These are phyloP conservation scores for Harpegnathos saltator DNA, from an alignment of 1,140 invertebrate genomes.

Conservation along the genomic window DNA sequence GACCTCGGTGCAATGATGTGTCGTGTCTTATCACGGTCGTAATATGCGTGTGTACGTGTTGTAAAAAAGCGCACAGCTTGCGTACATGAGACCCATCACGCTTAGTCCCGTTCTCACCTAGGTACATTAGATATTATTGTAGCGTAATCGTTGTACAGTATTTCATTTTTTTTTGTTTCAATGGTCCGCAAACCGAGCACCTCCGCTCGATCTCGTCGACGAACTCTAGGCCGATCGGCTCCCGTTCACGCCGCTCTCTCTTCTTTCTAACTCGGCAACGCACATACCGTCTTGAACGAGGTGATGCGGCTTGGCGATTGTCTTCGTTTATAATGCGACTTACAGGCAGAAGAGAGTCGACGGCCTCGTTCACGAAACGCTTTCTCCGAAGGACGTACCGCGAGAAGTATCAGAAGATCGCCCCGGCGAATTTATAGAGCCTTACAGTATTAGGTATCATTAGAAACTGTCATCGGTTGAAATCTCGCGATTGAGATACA, in stretches of 20 bases:
- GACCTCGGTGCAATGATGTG: too few relatives aligned
- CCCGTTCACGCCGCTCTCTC: not conserved
- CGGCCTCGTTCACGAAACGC: not conserved
- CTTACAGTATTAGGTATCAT: too few relatives aligned
- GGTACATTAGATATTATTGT: slow-evolving; percentile 80
- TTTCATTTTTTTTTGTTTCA: slow-evolving; percentile 76
- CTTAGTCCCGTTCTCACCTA: slow-evolving; percentile 51
- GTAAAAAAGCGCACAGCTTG: not conserved
- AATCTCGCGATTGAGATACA: too few relatives aligned
- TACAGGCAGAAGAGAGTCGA: not conserved
- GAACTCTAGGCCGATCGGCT: slow-evolving; percentile 31
- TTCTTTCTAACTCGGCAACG: not conserved
- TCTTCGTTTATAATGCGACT: slow-evolving; percentile 33
- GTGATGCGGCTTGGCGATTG: slow-evolving; percentile 33
- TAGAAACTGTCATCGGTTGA: too few relatives aligned
- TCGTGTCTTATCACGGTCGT: too few relatives aligned
- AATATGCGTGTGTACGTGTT: too few relatives aligned
- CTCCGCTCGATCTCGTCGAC: slow-evolving; percentile 67
- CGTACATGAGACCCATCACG: slow-evolving; percentile 15
- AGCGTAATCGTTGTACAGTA: slow-evolving; percentile 82
- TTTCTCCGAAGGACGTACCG: not conserved
- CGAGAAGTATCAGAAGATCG: not conserved
- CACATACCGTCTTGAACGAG: slow-evolving; percentile 30
- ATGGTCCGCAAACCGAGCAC: slow-evolving; percentile 81
- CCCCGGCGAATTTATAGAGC: not conserved